These are phyloP conservation scores for Phyllopteryx taeniolatus DNA, from an alignment of 2,113 vertebrate species.

Conservation along the genomic window DNA sequence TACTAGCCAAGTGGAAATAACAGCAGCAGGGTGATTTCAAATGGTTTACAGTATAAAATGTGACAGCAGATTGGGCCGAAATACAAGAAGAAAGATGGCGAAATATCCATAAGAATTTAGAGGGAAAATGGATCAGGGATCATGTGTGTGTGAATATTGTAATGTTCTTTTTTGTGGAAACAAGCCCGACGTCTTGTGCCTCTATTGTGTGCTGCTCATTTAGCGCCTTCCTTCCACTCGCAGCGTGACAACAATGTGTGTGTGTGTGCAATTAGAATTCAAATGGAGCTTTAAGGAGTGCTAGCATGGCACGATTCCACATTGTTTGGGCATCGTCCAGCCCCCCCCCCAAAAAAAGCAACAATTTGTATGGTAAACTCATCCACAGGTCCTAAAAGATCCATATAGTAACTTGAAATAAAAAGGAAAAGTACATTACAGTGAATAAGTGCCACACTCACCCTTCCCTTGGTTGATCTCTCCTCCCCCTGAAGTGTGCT, in stretches of 20 bases:
- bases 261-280: constrained; percentile 3
- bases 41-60: not conserved
- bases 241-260: constrained; percentile 53
- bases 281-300: not conserved
- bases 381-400: not conserved
- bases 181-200: constrained; percentile 33
- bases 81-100: not conserved
- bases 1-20: no score
- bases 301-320: not conserved
- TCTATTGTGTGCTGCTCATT: constrained; percentile 63
- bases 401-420: not conserved
- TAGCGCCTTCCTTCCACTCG: constrained; percentile 53
- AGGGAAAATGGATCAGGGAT: not conserved
- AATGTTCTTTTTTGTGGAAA: not conserved
- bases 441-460: not conserved
- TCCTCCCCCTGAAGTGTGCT: not conserved
- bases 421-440: not conserved
- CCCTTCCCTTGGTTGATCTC: not conserved
- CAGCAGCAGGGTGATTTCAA: no score
- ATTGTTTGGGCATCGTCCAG: not conserved
- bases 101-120: not conserved
- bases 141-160: not conserved
- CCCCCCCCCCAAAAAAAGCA: not conserved
- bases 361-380: not conserved
- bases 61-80: not conserved